phyloP scores from a whole-genome alignment of 2,113 vertebrate genomes.

The Recurvirostra avosetta region DNA sequence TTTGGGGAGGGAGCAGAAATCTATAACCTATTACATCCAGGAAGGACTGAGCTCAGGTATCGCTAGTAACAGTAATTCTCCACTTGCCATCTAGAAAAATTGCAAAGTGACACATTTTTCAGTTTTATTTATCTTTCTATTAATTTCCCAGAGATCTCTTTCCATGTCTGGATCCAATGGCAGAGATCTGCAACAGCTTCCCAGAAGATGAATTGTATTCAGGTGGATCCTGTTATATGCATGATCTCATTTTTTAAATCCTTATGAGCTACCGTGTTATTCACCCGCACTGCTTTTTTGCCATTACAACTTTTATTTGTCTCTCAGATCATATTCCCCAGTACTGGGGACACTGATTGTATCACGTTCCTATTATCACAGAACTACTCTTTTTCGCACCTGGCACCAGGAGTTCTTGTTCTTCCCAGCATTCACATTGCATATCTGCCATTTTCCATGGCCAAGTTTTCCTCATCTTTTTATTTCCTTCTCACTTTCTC shows the following conservation, averaged over 20 bases:
- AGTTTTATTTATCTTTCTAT: not conserved
- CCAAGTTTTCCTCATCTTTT: not conserved
- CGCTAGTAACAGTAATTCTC: not conserved
- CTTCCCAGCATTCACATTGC: not conserved
- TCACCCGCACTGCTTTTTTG: not conserved
- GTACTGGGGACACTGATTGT: not conserved
- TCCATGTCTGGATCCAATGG: not conserved
- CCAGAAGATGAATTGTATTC: not conserved
- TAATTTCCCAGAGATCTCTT: not conserved
- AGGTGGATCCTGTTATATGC: not conserved
- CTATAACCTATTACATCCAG: not conserved
- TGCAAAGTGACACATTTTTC: not conserved
- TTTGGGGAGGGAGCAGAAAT: not conserved
- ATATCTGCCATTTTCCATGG: not conserved
- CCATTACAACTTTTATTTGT: not conserved
- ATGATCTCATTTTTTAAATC: not conserved
- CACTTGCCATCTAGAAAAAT: conserved; percentile 5
- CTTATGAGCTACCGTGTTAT: rapidly evolving
- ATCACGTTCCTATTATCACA: not conserved
- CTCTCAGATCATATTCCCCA: not conserved
- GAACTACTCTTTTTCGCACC: not conserved
- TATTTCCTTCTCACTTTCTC: not conserved
- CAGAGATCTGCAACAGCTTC: not conserved
- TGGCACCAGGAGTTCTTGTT: not conserved
- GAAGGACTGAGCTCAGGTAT: not conserved